Conservation (phyloP, 2,113 vertebrate species). For the Podarcis raffonei region DNA sequence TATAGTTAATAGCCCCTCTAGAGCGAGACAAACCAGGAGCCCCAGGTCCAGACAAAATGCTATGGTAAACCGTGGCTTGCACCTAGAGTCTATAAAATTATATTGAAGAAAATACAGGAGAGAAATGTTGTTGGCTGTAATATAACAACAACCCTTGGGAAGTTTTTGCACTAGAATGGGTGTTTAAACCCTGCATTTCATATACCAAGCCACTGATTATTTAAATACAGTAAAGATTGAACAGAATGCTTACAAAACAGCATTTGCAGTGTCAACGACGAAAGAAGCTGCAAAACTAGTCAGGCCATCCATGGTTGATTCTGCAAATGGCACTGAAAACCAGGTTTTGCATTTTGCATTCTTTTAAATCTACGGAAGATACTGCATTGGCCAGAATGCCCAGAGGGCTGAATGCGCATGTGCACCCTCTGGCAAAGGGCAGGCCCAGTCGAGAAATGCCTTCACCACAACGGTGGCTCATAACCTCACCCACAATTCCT, state of each 20-base stretch:
- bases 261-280: not conserved
- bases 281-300: not conserved
- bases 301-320: too few relatives aligned
- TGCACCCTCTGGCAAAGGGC: not conserved
- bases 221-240: not conserved
- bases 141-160: too few relatives aligned
- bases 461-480: not conserved
- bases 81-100: too few relatives aligned
- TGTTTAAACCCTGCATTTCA: too few relatives aligned
- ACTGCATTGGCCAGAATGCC: not conserved
- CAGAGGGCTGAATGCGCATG: not conserved
- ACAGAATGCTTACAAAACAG: not conserved
- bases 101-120: too few relatives aligned
- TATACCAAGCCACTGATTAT: not conserved
- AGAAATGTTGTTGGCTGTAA: too few relatives aligned
- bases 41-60: too few relatives aligned
- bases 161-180: too few relatives aligned
- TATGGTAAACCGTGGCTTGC: too few relatives aligned
- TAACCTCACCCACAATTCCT: not conserved
- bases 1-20: too few relatives aligned
- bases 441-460: rapidly evolving
- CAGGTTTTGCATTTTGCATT: not conserved
- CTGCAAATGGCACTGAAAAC: too few relatives aligned
- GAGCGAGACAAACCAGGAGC: too few relatives aligned
- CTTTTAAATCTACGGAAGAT: not conserved